These are phyloP conservation scores for Calypte anna DNA, from an alignment of 2,113 vertebrate genomes.

Conservation along the genomic window DNA sequence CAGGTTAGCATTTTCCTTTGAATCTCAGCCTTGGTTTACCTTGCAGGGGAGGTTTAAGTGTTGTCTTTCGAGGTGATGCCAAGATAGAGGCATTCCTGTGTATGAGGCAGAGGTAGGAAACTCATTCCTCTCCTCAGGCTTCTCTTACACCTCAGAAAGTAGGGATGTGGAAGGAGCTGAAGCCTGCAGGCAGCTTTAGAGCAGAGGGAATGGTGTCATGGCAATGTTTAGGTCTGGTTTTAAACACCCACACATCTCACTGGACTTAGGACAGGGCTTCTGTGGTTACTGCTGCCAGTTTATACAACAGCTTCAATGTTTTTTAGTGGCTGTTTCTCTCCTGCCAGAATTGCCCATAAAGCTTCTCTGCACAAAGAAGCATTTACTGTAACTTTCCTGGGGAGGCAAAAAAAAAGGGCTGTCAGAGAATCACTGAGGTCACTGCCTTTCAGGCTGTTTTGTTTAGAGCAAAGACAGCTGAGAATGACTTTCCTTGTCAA, in stretches of 20 bases:
- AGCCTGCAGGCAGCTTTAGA: neutral
- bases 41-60: neutral
- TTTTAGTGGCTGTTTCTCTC: neutral
- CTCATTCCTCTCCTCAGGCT: neutral
- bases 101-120: neutral
- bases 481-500: slow-evolving; percentile 17
- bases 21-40: neutral
- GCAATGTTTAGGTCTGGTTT: neutral
- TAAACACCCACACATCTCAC: neutral
- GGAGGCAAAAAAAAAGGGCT: neutral
- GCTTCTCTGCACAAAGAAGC: slow-evolving; percentile 25
- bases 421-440: neutral
- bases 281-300: neutral
- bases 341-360: neutral
- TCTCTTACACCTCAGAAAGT: neutral
- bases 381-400: slow-evolving; percentile 29
- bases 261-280: slow-evolving; percentile 22
- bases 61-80: neutral
- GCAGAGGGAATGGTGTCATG: neutral
- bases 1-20: neutral
- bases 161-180: neutral
- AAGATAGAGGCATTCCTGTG: neutral
- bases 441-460: neutral
- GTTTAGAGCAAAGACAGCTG: slow-evolving; percentile 7
- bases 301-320: slow-evolving; percentile 5